Evolutionary conservation across 2,113 vertebrate species (phyloP), one percentile per base, ranked within the genome.

Genomic region (Rhynchomys soricoides): DNA sequence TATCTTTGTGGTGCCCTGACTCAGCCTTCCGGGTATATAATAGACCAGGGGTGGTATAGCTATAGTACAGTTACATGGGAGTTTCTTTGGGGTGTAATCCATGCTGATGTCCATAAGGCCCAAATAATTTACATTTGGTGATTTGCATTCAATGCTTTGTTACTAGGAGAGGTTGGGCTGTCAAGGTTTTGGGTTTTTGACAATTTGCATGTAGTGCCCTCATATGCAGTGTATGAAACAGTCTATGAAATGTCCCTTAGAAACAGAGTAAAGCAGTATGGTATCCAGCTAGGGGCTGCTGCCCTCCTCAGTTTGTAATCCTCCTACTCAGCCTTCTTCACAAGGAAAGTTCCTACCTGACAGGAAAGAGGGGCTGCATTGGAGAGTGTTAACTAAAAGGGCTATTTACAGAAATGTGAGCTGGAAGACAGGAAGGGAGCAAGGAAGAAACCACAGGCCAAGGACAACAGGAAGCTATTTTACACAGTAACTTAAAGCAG

Each of bases 211-310:
- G 13, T 50, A 31, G 19, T 24, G 3, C 7, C 34, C 19, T 22
- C 34, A 10, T 15, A 50, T 31, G 13, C 7, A 52, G 48, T 31
- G 3, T 8, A 73, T 7, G 22, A 79, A 81, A 62, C n/a, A 15
- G 19, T 26, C 43, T 77, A 24, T 73, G 64, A 48, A 40, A 45
- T 40, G 24, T 45, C 55, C 79, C 4, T 89, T n/a, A n/a, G 73
- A 66, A 52, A 66, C 57, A 68, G 24, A 50, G n/a, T 15, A 45
- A 57, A 89, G 12, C 52, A 31, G 10, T 57, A 50, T 8, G 15
- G 50, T 7, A 31, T 19, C 21, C 19, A 26, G 22, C 3, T 21
- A 43, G 52, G n/a, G 9, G 37, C 8, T 62, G 4, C 3, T 0
- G 21, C 3, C 74, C 12, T 16, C 5, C 1, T 45, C 40, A 40